Evolutionary conservation across 23 tunicate genomes (phyloP), one percentile per base, ranked within the genome.

Genomic region (Halocynthia roretzi): DNA sequence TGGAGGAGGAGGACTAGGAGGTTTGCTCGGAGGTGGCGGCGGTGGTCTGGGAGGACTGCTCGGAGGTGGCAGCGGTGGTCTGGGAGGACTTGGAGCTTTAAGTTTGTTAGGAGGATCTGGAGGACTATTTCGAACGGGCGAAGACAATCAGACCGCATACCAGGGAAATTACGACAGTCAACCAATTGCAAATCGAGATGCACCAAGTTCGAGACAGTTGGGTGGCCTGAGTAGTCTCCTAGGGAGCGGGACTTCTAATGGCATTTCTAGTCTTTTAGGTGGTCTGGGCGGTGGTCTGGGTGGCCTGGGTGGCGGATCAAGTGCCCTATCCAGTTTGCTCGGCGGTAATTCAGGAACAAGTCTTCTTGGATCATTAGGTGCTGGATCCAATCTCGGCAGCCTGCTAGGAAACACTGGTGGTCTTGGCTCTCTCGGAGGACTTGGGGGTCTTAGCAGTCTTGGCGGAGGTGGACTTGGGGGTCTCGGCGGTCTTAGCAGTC

Each of bases 341-440:
- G 80, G 80, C 64, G 52, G 84, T 77, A 77, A 54, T n/a, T n/a
- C n/a, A n/a, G n/a, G n/a, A n/a, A n/a, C n/a, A 48, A 8, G 17
- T 54, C 8, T 54, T 9, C 15, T 75, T 57, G n/a, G n/a, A 67
- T 67, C 19, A 67, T 11, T 9, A 17, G 71, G n/a, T n/a, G n/a
- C n/a, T n/a, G n/a, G n/a, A n/a, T n/a, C n/a, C n/a, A n/a, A n/a
- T n/a, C n/a, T n/a, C n/a, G n/a, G n/a, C n/a, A n/a, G n/a, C n/a
- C n/a, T n/a, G n/a, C n/a, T n/a, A n/a, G n/a, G n/a, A n/a, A n/a
- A n/a, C n/a, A n/a, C n/a, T n/a, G 44, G 15, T 2, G 61, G 73
- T 53, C 48, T 77, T 11, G 77, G 81, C 23, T 1, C 2, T 48
- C 12, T 14, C 5, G 71, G 71, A 1, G 19, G 71, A 0, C 44